Evolutionary conservation across 2,113 vertebrate genomes (phyloP).

Genomic region (Ageneiosus marmoratus): DNA sequence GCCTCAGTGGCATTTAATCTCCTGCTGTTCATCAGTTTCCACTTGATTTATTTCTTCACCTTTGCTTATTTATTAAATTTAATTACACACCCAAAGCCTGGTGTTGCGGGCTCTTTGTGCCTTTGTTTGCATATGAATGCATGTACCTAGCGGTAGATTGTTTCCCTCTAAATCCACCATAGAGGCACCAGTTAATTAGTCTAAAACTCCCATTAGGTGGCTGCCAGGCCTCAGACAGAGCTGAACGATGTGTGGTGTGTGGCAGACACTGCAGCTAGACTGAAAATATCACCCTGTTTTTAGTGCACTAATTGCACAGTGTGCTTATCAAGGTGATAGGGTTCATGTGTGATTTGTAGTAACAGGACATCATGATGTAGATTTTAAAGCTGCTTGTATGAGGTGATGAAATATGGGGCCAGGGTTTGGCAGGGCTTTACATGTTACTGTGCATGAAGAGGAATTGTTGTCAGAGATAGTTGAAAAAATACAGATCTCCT

Average conservation of each 20-base stretch:
- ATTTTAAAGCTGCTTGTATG: slow-evolving; percentile 33
- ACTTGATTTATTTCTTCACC: slow-evolving; percentile 82
- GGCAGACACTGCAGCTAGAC: slow-evolving; percentile 60
- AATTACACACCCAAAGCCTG: slow-evolving; percentile 76
- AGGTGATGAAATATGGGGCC: slow-evolving; percentile 33
- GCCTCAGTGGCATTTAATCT: slow-evolving; percentile 81
- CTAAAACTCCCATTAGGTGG: slow-evolving; percentile 54
- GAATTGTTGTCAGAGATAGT: neutral
- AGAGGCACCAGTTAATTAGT: slow-evolving; percentile 62
- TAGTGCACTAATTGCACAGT: slow-evolving; percentile 69
- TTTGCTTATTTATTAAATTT: slow-evolving; percentile 81
- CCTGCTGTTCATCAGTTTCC: slow-evolving; percentile 81
- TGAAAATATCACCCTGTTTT: slow-evolving; percentile 70
- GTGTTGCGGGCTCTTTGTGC: slow-evolving; percentile 50
- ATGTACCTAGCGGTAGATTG: slow-evolving; percentile 39
- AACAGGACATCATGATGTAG: slow-evolving; percentile 28
- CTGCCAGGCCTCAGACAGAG: slow-evolving; percentile 60
- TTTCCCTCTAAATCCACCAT: slow-evolving; percentile 36
- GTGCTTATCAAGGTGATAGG: slow-evolving; percentile 52
- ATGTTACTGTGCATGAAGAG: slow-evolving; percentile 6
- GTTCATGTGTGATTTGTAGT: slow-evolving; percentile 45
- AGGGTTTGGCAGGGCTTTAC: slow-evolving; percentile 37
- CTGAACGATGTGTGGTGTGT: slow-evolving; percentile 66
- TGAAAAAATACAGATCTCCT: neutral
- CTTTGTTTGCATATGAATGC: slow-evolving; percentile 43